Base-by-base conservation (phyloP, 2,888 invertebrate species). In the Resseliella maxima region DNA sequence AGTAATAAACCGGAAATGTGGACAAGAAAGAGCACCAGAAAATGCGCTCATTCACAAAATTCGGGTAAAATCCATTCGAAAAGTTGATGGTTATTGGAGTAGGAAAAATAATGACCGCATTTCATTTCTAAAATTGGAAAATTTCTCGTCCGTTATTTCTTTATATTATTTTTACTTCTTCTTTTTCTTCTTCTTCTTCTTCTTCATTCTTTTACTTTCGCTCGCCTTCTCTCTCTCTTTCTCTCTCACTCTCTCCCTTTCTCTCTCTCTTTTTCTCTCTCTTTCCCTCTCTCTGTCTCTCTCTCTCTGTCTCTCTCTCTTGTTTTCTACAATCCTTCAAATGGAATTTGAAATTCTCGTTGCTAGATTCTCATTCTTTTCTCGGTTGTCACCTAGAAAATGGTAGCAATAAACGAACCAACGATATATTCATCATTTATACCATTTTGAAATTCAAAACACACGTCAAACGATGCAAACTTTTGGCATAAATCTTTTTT, bases 1-100 rank as follows among this genome's bases (percentile, higher is more conserved):
- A 38, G 83, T 38, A n/a, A 83, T 83, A 83, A 83, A 83, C 83
- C 83, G 38, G 83, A 83, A 81, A 83, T 83, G 24, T 83, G 81
- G 18, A 81, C 36, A 81, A 81, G 18, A 36, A 81, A 35, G 36
- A 35, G 36, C 5, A 81, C 0, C 36, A 35, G 81, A 59, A 3
- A 3, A 59, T 8, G 41, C 41, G 41, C 5, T 41, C 41, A 8
- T 41, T 41, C 41, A 12, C 41, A 8, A 41, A 12, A 8, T 41
- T 41, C 41, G 50, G 50, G 10, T 21, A 50, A 50, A 50, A 50
- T 50, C 50, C 50, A 41, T 5, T 41, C 5, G 6, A 27, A 72
- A 72, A 31, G 12, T 72, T 72, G 72, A 15, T 72, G 35, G 72
- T 35, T 12, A 35, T 59, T 59, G 24, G 3, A 24, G 31, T 31